Percentiles rank a stretch among this genome's conserved stretches.
Conservation (phyloP, 2,113 vertebrate species). For the Perccottus glenii region DNA sequence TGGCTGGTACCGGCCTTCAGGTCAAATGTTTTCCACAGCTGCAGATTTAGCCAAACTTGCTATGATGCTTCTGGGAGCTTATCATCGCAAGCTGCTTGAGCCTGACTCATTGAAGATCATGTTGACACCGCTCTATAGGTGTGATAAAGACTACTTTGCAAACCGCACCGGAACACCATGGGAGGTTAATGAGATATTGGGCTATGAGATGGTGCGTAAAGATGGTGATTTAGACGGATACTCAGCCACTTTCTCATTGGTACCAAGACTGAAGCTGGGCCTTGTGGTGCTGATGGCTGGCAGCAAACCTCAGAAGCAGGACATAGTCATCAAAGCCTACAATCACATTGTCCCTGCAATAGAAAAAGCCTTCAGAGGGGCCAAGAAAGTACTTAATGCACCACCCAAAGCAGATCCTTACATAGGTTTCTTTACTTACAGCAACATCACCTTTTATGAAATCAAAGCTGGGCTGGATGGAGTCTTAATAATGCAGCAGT, state of each 20-base stretch:
- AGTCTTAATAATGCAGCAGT: conserved; percentile 91
- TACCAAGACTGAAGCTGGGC: conserved; percentile 87
- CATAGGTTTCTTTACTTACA: conserved; percentile 88
- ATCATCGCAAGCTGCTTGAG: conserved; percentile 80
- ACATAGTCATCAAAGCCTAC: conserved; percentile 82
- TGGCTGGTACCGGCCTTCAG: conserved; percentile 93
- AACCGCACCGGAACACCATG: conserved; percentile 90
- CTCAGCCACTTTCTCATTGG: conserved; percentile 88
- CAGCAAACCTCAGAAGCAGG: conserved; percentile 79
- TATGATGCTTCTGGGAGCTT: conserved; percentile 85
- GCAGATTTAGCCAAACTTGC: conserved; percentile 91
- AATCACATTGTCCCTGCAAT: conserved; percentile 86
- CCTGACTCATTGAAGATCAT: conserved; percentile 88
- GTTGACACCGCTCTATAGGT: conserved; percentile 86
- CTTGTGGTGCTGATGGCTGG: conserved; percentile 91
- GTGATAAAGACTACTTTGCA: conserved; percentile 88
- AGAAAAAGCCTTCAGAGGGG: conserved; percentile 87
- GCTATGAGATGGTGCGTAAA: conserved; percentile 88
- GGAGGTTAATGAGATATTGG: conserved; percentile 88
- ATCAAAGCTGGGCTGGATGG: conserved; percentile 83
- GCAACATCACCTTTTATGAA: conserved; percentile 92
- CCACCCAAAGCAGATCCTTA: conserved; percentile 85
- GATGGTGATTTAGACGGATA: conserved; percentile 93
- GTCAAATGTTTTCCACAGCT: conserved; percentile 93
- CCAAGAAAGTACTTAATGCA: conserved; percentile 66